Conservation (phyloP, 2,113 vertebrate genomes). For the Oophaga pumilio region DNA sequence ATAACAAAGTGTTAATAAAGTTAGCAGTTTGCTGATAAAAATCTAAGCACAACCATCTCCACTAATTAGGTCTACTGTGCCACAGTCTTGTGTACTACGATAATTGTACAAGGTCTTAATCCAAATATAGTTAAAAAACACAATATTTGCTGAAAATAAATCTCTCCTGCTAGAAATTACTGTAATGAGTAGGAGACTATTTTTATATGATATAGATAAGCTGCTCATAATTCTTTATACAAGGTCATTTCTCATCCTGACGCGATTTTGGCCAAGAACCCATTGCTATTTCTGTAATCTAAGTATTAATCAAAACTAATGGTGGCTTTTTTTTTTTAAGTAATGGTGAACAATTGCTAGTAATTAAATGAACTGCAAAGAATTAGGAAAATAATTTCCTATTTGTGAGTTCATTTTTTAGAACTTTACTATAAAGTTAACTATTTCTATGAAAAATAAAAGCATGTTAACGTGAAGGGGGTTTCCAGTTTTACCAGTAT, state of each 20-base stretch:
- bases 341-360: slow-evolving; percentile 35
- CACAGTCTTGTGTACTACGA: background rate
- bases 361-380: slow-evolving; percentile 34
- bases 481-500: too few relatives aligned
- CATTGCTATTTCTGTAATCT: slow-evolving; percentile 55
- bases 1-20: slow-evolving; percentile 78
- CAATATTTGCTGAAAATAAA: slow-evolving; percentile 15
- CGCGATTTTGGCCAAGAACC: slow-evolving; percentile 33
- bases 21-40: slow-evolving; percentile 71
- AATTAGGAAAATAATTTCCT: slow-evolving; percentile 29
- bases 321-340: background rate
- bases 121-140: slow-evolving; percentile 37
- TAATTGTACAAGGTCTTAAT: background rate
- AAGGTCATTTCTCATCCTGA: slow-evolving; percentile 53
- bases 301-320: slow-evolving; percentile 54
- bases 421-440: too few relatives aligned
- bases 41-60: slow-evolving; percentile 53
- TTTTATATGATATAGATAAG: slow-evolving; percentile 50
- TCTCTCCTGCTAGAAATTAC: slow-evolving; percentile 6
- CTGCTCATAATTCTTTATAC: slow-evolving; percentile 50
- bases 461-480: too few relatives aligned
- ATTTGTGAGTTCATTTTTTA: background rate
- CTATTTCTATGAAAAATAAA: too few relatives aligned
- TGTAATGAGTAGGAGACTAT: slow-evolving; percentile 39
- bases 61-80: slow-evolving; percentile 32